Conservation (phyloP, 1,140 invertebrate species). For the Polypedilum pembai region DNA sequence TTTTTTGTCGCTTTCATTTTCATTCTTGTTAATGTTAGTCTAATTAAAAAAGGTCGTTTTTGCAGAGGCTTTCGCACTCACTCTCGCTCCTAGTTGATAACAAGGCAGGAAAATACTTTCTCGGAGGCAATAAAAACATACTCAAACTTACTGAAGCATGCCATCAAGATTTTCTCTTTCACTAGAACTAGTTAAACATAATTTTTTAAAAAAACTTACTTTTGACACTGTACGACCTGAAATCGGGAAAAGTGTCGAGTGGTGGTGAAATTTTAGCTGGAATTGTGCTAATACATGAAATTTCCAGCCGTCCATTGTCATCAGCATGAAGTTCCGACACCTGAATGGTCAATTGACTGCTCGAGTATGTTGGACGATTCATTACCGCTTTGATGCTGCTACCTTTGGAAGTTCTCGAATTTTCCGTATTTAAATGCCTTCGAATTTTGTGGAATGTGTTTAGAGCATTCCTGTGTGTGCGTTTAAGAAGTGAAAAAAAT, state of each 20-base stretch:
- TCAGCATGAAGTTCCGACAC: conserved; percentile 53
- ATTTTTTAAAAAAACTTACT: conserved; percentile 48
- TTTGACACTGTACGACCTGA: conserved; percentile 54
- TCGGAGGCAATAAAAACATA: neutral
- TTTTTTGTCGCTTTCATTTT: conserved; percentile 20
- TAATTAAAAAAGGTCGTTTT: conserved; percentile 27
- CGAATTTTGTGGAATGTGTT: conserved; percentile 16
- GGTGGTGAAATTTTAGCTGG: conserved; percentile 48
- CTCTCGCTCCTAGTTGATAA: neutral
- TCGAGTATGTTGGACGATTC: conserved; percentile 32
- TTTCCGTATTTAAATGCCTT: neutral
- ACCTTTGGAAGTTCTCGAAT: neutral
- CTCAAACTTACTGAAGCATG: neutral
- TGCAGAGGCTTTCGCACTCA: neutral
- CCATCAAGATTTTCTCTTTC: neutral
- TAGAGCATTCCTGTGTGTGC: neutral
- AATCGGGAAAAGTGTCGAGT: conserved; percentile 58
- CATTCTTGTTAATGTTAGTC: neutral
- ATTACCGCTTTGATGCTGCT: conserved; percentile 7
- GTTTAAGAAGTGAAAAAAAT: conserved; percentile 13
- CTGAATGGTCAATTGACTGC: conserved; percentile 45
- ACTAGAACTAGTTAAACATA: neutral
- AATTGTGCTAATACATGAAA: conserved; percentile 60
- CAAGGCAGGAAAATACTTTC: neutral
- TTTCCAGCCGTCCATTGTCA: conserved; percentile 51